These are phyloP conservation scores for Oreonectes daqikongensis DNA, from an alignment of 2,797 vertebrate genomes.

Conservation along the genomic window DNA sequence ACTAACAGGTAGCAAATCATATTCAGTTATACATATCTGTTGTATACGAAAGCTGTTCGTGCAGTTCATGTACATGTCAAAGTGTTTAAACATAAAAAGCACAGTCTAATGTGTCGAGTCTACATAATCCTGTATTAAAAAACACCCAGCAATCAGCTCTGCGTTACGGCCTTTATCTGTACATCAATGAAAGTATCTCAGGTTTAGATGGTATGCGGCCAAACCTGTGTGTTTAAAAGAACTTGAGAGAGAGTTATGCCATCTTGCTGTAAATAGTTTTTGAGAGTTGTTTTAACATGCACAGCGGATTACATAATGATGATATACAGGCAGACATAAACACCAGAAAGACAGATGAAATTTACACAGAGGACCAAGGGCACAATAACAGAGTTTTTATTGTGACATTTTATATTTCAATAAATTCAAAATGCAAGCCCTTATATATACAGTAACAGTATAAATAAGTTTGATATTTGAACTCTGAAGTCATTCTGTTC, in stretches of 20 bases:
- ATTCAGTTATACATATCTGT: no score
- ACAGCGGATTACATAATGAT: background rate
- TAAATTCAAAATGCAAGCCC: background rate
- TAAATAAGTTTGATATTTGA: background rate
- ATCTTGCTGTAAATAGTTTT: slow-evolving; percentile 15
- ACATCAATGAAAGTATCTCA: slow-evolving; percentile 55
- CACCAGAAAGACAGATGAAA: background rate
- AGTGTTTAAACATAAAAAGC: no score
- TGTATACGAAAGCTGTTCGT: no score
- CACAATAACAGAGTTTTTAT: background rate
- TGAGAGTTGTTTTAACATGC: background rate
- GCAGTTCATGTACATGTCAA: no score
- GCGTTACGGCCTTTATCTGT: slow-evolving; percentile 41
- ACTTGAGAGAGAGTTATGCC: slow-evolving; percentile 39
- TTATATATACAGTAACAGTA: background rate
- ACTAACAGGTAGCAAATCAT: no score
- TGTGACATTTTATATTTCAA: no score
- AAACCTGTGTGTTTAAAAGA: slow-evolving; percentile 63
- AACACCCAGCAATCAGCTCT: slow-evolving; percentile 3
- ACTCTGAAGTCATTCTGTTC: background rate
- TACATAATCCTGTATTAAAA: background rate
- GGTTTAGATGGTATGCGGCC: slow-evolving; percentile 64
- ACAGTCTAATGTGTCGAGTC: background rate
- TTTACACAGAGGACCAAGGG: background rate
- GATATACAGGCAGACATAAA: background rate